A percentile compares a stretch with the other conserved stretches of the same genome.
phyloP scores from a whole-genome alignment of 1,140 invertebrate species.

The Cyrtorhinus lividipennis region DNA sequence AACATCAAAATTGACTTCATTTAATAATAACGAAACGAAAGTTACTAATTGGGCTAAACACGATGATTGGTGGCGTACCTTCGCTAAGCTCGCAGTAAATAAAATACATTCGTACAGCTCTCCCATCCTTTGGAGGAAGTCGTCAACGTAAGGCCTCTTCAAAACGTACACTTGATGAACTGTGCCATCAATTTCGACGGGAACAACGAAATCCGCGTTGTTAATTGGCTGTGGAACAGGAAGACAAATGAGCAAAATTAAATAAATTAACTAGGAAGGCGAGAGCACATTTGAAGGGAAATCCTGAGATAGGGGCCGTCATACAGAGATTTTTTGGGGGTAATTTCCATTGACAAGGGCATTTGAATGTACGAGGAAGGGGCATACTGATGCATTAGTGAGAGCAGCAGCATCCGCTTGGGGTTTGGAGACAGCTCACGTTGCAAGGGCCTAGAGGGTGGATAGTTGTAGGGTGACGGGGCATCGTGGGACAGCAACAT shows the following conservation, averaged over 20 bases:
- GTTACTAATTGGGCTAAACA: not conserved
- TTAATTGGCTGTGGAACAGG: conserved; percentile 94
- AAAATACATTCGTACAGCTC: conserved; percentile 98
- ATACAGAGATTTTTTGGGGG: too few species aligned
- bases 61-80: conserved; percentile 39
- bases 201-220: conserved; percentile 99
- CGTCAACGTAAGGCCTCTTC: conserved; percentile 98
- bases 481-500: too few species aligned
- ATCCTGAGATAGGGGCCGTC: too few species aligned
- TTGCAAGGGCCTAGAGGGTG: too few species aligned
- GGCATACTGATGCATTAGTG: too few species aligned
- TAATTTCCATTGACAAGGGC: too few species aligned
- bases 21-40: too few species aligned
- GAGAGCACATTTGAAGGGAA: conserved; percentile 12
- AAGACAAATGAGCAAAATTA: conserved; percentile 25
- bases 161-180: conserved; percentile 98
- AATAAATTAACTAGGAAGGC: conserved; percentile 15
- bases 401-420: too few species aligned
- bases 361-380: too few species aligned
- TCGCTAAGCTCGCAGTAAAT: conserved; percentile 97
- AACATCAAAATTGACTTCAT: too few species aligned
- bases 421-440: too few species aligned
- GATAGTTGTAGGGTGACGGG: too few species aligned
- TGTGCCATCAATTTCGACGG: conserved; percentile 97
- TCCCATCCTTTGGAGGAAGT: conserved; percentile 95